Conservation (phyloP, 2,113 vertebrate species). For the Melospiza georgiana region DNA sequence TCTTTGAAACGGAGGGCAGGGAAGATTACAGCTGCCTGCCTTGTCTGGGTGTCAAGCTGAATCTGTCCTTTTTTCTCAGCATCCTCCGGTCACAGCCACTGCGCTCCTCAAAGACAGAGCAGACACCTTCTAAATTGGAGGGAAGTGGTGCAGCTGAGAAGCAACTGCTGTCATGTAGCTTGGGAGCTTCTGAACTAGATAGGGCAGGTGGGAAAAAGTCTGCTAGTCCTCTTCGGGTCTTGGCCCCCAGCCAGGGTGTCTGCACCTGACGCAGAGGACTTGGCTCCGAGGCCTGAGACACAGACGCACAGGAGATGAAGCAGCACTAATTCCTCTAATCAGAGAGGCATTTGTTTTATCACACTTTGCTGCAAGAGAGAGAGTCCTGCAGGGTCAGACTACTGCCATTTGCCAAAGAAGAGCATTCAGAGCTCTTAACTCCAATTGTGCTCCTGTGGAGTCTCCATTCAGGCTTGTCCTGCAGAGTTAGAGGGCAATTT, state of each 20-base stretch:
- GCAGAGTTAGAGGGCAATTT: slow-evolving; percentile 38
- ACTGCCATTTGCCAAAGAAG: slow-evolving; percentile 21
- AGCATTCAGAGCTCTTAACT: slow-evolving; percentile 55
- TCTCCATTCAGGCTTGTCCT: slow-evolving; percentile 39
- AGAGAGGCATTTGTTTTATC: slow-evolving; percentile 40
- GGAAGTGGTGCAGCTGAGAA: background rate
- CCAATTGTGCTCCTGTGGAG: slow-evolving; percentile 46
- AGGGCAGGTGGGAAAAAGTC: background rate
- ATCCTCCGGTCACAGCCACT: background rate
- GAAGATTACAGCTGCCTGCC: background rate
- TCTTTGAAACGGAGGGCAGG: background rate
- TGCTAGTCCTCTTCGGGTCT: background rate
- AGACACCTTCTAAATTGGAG: background rate
- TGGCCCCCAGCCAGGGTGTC: background rate
- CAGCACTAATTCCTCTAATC: slow-evolving; percentile 35
- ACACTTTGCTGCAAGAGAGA: background rate
- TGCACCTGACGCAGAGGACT: background rate
- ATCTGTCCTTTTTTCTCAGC: background rate
- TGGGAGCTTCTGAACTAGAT: background rate
- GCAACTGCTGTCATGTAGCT: background rate
- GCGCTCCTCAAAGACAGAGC: background rate
- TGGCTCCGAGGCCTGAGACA: background rate
- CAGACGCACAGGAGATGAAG: background rate
- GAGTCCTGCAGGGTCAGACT: slow-evolving; percentile 15
- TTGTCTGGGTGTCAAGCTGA: background rate